Percentiles rank a stretch among this genome's conserved stretches.
Conservation (phyloP, 2,888 invertebrate species). For the Chamaedrilus cognettii region DNA sequence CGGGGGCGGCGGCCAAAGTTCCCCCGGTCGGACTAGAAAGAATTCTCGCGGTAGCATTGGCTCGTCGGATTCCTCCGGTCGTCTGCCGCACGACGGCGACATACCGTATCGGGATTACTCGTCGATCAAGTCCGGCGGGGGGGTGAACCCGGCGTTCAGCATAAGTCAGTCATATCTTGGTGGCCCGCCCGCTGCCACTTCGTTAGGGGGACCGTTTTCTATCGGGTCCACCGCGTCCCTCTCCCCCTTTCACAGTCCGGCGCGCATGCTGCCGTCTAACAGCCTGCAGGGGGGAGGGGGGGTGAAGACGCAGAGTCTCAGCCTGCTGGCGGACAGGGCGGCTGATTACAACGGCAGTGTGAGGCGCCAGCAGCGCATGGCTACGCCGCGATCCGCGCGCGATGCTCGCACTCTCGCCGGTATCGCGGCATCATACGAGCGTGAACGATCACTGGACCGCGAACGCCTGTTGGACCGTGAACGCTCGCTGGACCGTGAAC, state of each 20-base stretch:
- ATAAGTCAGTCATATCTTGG: constrained; percentile 31
- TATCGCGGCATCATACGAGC: constrained; percentile 44
- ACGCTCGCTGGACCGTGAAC: constrained; percentile 56
- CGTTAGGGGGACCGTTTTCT: constrained; percentile 15
- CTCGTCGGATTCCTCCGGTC: constrained; percentile 12
- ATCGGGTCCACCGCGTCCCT: constrained; percentile 24
- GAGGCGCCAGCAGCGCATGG: not conserved
- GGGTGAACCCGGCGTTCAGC: constrained; percentile 44
- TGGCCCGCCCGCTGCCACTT: constrained; percentile 1
- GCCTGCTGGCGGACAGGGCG: constrained; percentile 22
- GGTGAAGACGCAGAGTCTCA: constrained; percentile 28
- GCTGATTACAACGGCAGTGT: constrained; percentile 17
- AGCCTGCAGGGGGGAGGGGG: constrained; percentile 42
- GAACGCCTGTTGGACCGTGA: constrained; percentile 48
- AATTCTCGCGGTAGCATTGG: constrained; percentile 6
- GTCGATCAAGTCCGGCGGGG: constrained; percentile 43
- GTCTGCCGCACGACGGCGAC: constrained; percentile 5
- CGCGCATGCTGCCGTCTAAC: constrained; percentile 40
- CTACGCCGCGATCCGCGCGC: not conserved
- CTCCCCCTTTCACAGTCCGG: constrained; percentile 38
- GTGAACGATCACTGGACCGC: constrained; percentile 45
- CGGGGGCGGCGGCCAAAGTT: not conserved
- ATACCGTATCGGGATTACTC: constrained; percentile 1
- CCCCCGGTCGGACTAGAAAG: constrained; percentile 12
- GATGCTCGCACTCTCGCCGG: not conserved